Base-by-base conservation (phyloP, 2,797 vertebrate species). In the Triplophysa yarkandensis region DNA sequence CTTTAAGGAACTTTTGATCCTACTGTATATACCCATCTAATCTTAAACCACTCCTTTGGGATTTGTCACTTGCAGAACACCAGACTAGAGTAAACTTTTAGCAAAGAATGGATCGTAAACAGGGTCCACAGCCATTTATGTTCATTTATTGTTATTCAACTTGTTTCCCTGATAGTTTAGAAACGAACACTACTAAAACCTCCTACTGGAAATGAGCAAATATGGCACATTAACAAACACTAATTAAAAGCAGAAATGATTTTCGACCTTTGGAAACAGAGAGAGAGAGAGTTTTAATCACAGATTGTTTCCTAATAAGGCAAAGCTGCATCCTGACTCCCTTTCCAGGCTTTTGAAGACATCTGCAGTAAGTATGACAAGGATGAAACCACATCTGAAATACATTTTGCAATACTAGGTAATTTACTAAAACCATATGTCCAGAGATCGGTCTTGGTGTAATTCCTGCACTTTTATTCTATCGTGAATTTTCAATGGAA, bases 321-420 rank as follows among this genome's bases (percentile, higher is more conserved):
- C 67, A 85, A 86, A 83, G 82, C 79, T 88, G 85, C 54, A 83
- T 73, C 73, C 55, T 74, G 79, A 74, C 80, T 84, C 54, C 50
- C 4, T 52, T 41, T 77, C 75, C 75, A 71, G 69, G 68, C 79
- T 83, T 89, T 87, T 88, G 83, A 87, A 90, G 81, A 85, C 80
- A 81, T 81, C 81, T 87, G 79, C 84, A 86, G 83, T 83, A 83
- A 89, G 86, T 84, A 88, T 88, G 87, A 87, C 85, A 88, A 83
- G 87, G 80, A 76, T 74, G 74, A 79, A 85, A 87, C 84, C 82
- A 91, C 91, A 92, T 90, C 88, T 92, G 90, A 91, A 78, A 89
- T 85, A 78, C 75, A 89, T 90, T 90, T 90, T 79, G 85, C 81
- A 84, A 86, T 89, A 83, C 79, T 77, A 78, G 83, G 80, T 75